phyloP scores from a whole-genome alignment of 2,113 vertebrate species.

The Datnioides undecimradiatus region DNA sequence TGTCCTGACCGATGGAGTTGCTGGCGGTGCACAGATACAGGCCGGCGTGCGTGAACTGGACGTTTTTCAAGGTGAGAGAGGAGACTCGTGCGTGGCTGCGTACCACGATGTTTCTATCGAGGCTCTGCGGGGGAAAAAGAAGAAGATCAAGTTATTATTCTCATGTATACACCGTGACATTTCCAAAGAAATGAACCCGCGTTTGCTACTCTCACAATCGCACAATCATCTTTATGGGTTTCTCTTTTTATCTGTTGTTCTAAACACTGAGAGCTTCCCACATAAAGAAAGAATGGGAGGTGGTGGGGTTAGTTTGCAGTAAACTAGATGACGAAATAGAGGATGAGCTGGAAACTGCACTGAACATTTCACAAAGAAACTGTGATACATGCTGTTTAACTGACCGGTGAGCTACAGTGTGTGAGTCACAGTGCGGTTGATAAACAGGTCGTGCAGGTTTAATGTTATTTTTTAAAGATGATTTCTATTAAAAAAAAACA shows the following conservation, averaged over 20 bases:
- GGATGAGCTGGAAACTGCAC: not conserved
- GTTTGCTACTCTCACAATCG: not conserved
- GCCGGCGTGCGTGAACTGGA: constrained; percentile 96
- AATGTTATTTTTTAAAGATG: too few species aligned
- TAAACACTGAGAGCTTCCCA: not conserved
- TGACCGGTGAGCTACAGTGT: not conserved
- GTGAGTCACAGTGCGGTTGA: too few species aligned
- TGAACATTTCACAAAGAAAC: not conserved
- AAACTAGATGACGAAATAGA: not conserved
- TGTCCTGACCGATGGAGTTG: constrained; percentile 96
- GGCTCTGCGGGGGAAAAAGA: constrained; percentile 83
- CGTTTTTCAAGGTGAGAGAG: constrained; percentile 93
- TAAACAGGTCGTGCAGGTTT: too few species aligned
- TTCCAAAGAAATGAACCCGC: not conserved
- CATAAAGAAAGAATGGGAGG: not conserved
- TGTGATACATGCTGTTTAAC: not conserved
- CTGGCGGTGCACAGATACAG: constrained; percentile 94
- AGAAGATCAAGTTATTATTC: constrained; percentile 22
- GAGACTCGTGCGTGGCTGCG: constrained; percentile 94
- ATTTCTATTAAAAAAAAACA: too few species aligned
- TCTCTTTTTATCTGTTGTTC: not conserved
- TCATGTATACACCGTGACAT: not conserved
- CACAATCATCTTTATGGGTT: not conserved
- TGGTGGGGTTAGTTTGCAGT: not conserved
- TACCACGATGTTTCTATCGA: constrained; percentile 92